Base-by-base conservation (phyloP, 2,888 invertebrate genomes). In the Drosophila subquinaria region DNA sequence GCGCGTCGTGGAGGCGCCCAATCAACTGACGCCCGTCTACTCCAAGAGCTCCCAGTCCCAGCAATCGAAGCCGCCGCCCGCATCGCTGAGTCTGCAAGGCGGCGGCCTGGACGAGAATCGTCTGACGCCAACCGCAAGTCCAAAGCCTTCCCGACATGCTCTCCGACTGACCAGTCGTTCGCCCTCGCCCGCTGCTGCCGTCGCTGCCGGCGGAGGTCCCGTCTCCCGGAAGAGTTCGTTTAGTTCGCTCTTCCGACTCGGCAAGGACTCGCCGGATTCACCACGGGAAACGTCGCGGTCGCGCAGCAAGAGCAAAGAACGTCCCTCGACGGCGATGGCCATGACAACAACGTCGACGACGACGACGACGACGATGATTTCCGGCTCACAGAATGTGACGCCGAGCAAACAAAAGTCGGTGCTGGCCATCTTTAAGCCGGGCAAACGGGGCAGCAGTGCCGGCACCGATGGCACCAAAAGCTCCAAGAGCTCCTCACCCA, bases 211-310 rank as follows among this genome's bases (percentile, higher is more conserved):
- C 0, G 93, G 15, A 0, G 47, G 45, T 4, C 9, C 11, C 0
- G 94, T 95, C 0, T 96, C 97, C 0, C 94, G 97, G 42, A 96
- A 96, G 91, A 96, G 96, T 82, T 97, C 97, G 36, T 96, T 97
- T 90, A 95, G 96, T 66, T 96, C 96, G 4, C 92, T 97, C 47
- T 97, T 97, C 36, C 91, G 91, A 0, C 74, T 91, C 56, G 90
- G 96, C 75, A 95, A 95, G 80, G 96, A 93, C 45, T 92, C 93
- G 0, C 93, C 92, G 1, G 93, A 93, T 43, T 93, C 93, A 3
- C 93, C 93, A 0, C 90, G 92, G 3, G 93, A 93, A 51, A 82
- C 91, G 33, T 90, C 91, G 42, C 93, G 95, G 1, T 92, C 93
- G 27, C 93, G 95, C 33, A 94, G 95, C 59, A 94, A 96, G 59